Base-by-base conservation (phyloP, 2,888 invertebrate species). In the Dimorphilus gyrociliatus region DNA sequence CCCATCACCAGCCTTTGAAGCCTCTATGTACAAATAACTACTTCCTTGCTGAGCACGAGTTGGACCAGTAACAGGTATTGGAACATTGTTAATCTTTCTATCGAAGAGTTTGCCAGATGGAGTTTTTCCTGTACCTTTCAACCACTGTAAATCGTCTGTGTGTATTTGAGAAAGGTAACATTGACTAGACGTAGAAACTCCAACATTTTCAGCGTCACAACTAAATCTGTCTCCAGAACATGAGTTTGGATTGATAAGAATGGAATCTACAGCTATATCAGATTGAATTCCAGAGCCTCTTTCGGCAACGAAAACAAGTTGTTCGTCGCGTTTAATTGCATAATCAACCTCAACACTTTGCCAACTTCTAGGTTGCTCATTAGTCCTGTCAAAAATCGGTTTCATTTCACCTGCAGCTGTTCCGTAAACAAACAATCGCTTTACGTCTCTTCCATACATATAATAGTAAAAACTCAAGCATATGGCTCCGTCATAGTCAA, bases 1-100 rank as follows among this genome's bases (percentile, higher is more conserved):
- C n/a, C n/a, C n/a, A 7, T 30, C 47, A 27, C 70, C 54, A 1
- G 72, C 70, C 5, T 40, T 33, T 2, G 53, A 49, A 1, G 57
- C 46, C 36, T 57, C 55, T 21, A 54, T 50, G 35, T 41, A 56
- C 34, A 52, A 41, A 38, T 56, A 57, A 30, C 45, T 45, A 8
- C 48, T 4, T 13, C 39, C 37, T 15, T 33, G 12, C 16, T 19
- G 23, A 7, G 41, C 39, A 4, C 30, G 25, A 12, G 23, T 17
- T 10, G 41, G 41, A 4, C 41, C 41, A 3, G 41, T 41, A 23
- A 41, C 36, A 8, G 41, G 41, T 15, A 27, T 32, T 25, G 17
- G 16, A 8, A 5, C 18, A 10, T 17, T 18, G 14, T 24, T 18
- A n/a, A 38, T 30, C 8, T 23, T 16, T 23, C 37, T 7, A 12